Base-by-base conservation (phyloP, 2,113 vertebrate species). In the Emydocephalus ijimae region DNA sequence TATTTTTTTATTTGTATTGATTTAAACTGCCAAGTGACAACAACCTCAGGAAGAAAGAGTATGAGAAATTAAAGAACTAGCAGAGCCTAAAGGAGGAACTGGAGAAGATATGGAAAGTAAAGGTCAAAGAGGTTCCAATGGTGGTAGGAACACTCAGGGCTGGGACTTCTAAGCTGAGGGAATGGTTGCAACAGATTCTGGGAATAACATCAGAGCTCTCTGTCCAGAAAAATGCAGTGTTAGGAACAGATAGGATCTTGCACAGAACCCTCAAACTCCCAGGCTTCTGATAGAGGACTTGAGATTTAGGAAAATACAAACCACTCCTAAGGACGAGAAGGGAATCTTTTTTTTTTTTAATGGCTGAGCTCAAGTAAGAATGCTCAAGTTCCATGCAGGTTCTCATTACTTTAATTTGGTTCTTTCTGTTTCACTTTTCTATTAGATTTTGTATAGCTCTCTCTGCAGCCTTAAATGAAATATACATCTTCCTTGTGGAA, bases 1-100 rank as follows among this genome's bases (percentile, higher is more conserved):
- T 92, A 88, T 88, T 39, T 93, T 91, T 89, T 85, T 95, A 11
- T 69, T 91, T 20, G 93, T 39, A 39, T 39, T 39, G 43, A n/a
- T n/a, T 50, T 69, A n/a, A n/a, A 69, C 29, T 69, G 29, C 61
- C 61, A 69, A 69, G 11, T n/a, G 61, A 69, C 61, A 69, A 29
- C 11, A 69, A 69, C 29, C 29, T 69, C 29, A 69, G 61, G 29
- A 69, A 69, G 61, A 69, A n/a, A n/a, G 29, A n/a, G 11, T 69
- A 14, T n/a, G 29, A 69, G 61, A 69, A 69, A 14, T 11, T 69
- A n/a, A 69, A 69, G 29, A 69, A 64, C 10, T n/a, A 64, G 61
- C 61, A 64, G 26, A 29, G 11, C 61, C 26, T 64, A 29, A n/a
- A n/a, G 61, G 11, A 64, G 61, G 29, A 64, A n/a, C 61, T n/a